Evolutionary conservation across 2,888 invertebrate genomes (phyloP).

Genomic region (Polydrusus tereticollis): DNA sequence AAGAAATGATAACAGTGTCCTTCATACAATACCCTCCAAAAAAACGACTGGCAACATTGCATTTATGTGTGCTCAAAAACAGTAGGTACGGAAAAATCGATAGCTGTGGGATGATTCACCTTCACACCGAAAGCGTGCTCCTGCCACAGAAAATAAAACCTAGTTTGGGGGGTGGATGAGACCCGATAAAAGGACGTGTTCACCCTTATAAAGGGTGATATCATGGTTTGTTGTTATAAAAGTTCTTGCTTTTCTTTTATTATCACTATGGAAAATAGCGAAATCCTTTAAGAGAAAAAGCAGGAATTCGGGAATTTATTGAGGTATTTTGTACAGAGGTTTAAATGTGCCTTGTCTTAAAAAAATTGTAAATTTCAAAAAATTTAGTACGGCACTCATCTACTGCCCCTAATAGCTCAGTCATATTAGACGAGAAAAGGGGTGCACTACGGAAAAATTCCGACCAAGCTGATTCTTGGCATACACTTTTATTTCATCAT

Average conservation of each 20-base stretch:
- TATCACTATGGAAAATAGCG: background rate
- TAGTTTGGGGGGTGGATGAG: background rate
- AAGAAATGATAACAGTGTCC: background rate
- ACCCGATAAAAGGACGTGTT: background rate
- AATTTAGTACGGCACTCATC: no score
- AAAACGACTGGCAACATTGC: slow-evolving; percentile 29
- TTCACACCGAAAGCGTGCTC: slow-evolving; percentile 46
- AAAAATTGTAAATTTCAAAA: no score
- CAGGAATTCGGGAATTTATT: no score
- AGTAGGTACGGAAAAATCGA: slow-evolving; percentile 56
- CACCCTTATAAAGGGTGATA: slow-evolving; percentile 1
- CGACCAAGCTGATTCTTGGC: no score
- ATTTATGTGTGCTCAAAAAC: slow-evolving; percentile 40
- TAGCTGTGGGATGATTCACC: slow-evolving; percentile 56
- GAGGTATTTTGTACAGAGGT: no score
- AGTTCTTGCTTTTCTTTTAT: background rate
- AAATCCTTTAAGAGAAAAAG: no score
- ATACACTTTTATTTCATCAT: no score
- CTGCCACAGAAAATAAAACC: slow-evolving; percentile 19
- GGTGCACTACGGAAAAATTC: no score
- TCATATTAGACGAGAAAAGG: no score
- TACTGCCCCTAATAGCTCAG: no score
- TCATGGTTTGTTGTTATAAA: background rate
- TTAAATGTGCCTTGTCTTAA: no score
- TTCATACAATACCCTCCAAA: background rate